Evolutionary conservation across 2,113 vertebrate species (phyloP).

Genomic region (Sinocyclocheilus maitianheensis): DNA sequence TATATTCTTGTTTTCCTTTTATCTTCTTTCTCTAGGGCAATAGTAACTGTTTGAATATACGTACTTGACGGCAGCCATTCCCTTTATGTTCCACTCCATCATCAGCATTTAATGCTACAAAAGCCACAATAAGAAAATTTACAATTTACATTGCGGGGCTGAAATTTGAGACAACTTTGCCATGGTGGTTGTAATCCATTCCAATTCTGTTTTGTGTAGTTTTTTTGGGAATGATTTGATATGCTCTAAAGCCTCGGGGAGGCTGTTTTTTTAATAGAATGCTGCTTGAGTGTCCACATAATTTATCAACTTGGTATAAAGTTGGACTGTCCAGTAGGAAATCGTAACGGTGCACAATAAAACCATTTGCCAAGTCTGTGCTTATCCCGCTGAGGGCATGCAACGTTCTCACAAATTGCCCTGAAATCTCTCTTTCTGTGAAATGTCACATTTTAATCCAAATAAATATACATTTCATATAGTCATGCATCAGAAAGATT

Average conservation of each 20-base stretch:
- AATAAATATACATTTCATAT: constrained; percentile 48
- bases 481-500: constrained; percentile 14
- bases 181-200: constrained; percentile 40
- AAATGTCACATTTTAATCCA: constrained; percentile 40
- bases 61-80: constrained; percentile 68
- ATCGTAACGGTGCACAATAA: constrained; percentile 36
- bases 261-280: constrained; percentile 35
- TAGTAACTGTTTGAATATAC: constrained; percentile 69
- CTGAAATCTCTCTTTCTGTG: constrained; percentile 36
- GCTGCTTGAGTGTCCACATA: constrained; percentile 36
- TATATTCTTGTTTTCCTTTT: constrained; percentile 68
- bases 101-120: constrained; percentile 13
- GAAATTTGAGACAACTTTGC: constrained; percentile 16
- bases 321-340: constrained; percentile 27
- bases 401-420: constrained; percentile 16
- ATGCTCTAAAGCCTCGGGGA: constrained; percentile 22
- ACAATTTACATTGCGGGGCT: not conserved
- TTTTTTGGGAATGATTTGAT: constrained; percentile 48
- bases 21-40: constrained; percentile 66
- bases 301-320: constrained; percentile 21
- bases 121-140: constrained; percentile 4
- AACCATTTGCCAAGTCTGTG: constrained; percentile 22
- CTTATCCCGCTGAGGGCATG: constrained; percentile 15
- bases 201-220: constrained; percentile 55
- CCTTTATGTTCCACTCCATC: constrained; percentile 54